phyloP scores from a whole-genome alignment of 2,888 invertebrate species.

The Dynastes grantii region DNA sequence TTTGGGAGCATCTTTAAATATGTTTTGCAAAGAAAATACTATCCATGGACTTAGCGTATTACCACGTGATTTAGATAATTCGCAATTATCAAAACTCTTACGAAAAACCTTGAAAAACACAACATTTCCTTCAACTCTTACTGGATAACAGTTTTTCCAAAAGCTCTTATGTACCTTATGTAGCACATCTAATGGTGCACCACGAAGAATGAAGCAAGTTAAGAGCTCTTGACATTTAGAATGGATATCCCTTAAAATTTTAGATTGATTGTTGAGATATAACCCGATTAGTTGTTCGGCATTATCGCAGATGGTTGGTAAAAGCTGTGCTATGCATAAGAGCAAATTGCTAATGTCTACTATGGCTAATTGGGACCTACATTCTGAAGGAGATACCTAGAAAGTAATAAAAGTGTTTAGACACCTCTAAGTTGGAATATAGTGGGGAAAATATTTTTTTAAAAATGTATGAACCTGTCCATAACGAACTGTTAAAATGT shows the following conservation, averaged over 20 bases:
- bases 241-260: slow-evolving; percentile 86
- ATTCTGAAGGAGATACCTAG: slow-evolving; percentile 79
- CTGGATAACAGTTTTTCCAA: not conserved
- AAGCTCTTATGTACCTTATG: slow-evolving; percentile 76
- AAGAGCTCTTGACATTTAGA: slow-evolving; percentile 87
- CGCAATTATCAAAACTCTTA: slow-evolving; percentile 74
- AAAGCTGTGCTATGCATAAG: slow-evolving; percentile 81
- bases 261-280: slow-evolving; percentile 74
- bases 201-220: slow-evolving; percentile 82
- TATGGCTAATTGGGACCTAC: slow-evolving; percentile 75
- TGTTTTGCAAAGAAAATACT: slow-evolving; percentile 78
- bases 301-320: slow-evolving; percentile 79
- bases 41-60: slow-evolving; percentile 80
- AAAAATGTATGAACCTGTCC: slow-evolving; percentile 76
- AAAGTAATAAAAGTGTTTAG: slow-evolving; percentile 52
- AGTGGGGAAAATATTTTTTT: too few relatives aligned
- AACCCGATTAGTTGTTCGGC: slow-evolving; percentile 78
- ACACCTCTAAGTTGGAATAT: too few relatives aligned
- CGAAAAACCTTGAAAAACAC: slow-evolving; percentile 70
- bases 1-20: slow-evolving; percentile 72
- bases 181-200: slow-evolving; percentile 82
- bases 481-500: slow-evolving; percentile 85
- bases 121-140: too few relatives aligned
- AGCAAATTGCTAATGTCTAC: slow-evolving; percentile 85
- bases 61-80: slow-evolving; percentile 73